Percentiles rank a stretch among this genome's conserved stretches.
These are phyloP conservation scores for Galerucella calmariensis DNA, from an alignment of 2,888 invertebrate species.

Conservation along the genomic window DNA sequence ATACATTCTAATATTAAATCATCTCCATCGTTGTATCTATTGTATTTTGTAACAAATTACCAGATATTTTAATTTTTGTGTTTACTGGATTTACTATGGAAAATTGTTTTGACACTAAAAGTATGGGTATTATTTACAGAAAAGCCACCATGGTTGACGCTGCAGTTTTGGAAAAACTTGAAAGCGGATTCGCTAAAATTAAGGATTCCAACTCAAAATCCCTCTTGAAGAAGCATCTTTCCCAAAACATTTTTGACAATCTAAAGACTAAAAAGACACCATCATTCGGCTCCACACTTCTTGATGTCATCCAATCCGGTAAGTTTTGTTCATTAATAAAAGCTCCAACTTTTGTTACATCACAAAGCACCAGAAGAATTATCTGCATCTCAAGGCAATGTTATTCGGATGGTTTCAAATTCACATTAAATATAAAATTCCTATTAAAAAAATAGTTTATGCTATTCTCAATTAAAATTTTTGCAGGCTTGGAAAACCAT, in stretches of 20 bases:
- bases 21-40: too few species aligned
- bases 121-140: constrained; percentile 50
- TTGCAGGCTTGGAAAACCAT: constrained; percentile 89
- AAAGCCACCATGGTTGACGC: constrained; percentile 89
- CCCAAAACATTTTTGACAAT: constrained; percentile 89
- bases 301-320: constrained; percentile 97
- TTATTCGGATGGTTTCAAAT: too few species aligned
- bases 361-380: too few species aligned
- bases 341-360: neutral
- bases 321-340: constrained; percentile 42
- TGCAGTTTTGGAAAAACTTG: constrained; percentile 89
- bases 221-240: constrained; percentile 94
- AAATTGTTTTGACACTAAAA: constrained; percentile 3
- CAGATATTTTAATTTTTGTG: neutral
- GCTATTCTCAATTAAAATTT: too few species aligned
- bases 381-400: neutral
- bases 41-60: neutral
- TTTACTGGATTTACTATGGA: neutral
- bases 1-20: too few species aligned
- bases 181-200: constrained; percentile 90
- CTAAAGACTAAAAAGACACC: constrained; percentile 94
- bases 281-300: constrained; percentile 86
- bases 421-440: too few species aligned
- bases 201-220: constrained; percentile 92
- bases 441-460: too few species aligned